Evolutionary conservation across 2,888 invertebrate species (phyloP).

Genomic region (Mycogona germanica): DNA sequence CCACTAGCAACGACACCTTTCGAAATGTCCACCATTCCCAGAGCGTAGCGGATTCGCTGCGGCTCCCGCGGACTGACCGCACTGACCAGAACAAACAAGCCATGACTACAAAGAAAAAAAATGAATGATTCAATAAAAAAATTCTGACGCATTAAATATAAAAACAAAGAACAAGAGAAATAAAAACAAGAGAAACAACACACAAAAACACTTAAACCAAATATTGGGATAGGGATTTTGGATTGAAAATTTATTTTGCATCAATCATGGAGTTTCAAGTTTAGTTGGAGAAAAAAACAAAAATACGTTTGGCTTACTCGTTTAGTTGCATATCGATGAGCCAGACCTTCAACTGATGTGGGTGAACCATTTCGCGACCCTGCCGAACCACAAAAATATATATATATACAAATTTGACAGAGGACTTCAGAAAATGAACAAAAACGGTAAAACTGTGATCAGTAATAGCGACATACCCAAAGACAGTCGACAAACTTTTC

Average conservation of each 20-base stretch:
- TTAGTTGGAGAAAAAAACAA: background rate
- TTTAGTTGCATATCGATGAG: constrained; percentile 63
- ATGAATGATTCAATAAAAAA: background rate
- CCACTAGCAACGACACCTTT: background rate
- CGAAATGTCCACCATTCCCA: constrained; percentile 39
- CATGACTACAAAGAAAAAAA: constrained; percentile 33
- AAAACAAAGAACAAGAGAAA: no score
- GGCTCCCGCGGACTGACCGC: constrained; percentile 51
- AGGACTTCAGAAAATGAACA: constrained; percentile 2
- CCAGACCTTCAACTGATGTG: constrained; percentile 52
- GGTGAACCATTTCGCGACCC: constrained; percentile 33
- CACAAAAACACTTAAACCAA: background rate
- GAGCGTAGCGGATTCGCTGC: constrained; percentile 55
- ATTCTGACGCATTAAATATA: background rate
- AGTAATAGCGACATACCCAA: constrained; percentile 43
- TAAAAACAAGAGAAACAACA: background rate
- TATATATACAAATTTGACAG: background rate
- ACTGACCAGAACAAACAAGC: constrained; percentile 56
- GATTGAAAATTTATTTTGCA: constrained; percentile 2
- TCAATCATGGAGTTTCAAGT: background rate
- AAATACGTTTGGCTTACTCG: constrained; percentile 37
- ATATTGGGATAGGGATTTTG: background rate
- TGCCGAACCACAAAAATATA: constrained; percentile 22
- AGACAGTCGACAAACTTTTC: constrained; percentile 55
- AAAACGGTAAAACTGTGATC: background rate